Percentiles rank a stretch among this genome's conserved stretches.
These are phyloP conservation scores for Ariolimax columbianus DNA, from an alignment of 2,888 invertebrate species.

Conservation along the genomic window DNA sequence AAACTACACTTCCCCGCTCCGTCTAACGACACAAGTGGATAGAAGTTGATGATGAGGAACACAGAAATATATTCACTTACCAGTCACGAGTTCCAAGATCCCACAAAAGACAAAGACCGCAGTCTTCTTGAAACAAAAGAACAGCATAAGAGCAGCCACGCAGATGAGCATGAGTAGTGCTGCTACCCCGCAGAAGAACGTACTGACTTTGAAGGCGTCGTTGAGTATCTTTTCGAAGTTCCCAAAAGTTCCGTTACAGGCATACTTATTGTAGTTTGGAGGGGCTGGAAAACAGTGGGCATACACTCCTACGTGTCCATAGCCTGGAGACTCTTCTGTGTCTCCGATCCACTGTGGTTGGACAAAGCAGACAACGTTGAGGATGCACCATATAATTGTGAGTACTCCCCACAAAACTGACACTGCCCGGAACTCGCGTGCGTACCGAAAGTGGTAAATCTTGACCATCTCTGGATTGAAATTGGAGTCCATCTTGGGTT, in stretches of 20 bases:
- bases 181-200: constrained; percentile 91
- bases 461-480: constrained; percentile 70
- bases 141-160: constrained; percentile 91
- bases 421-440: constrained; percentile 84
- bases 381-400: constrained; percentile 97
- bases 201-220: constrained; percentile 90
- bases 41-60: no score
- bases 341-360: constrained; percentile 85
- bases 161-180: constrained; percentile 90
- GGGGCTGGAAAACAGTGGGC: constrained; percentile 84
- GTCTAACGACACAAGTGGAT: no score
- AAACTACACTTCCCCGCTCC: no score
- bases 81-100: constrained; percentile 95
- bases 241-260: constrained; percentile 87
- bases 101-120: constrained; percentile 95
- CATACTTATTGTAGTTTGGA: constrained; percentile 59
- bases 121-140: constrained; percentile 95
- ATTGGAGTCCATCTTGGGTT: constrained; percentile 58
- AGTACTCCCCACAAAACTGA: constrained; percentile 98
- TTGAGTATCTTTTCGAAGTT: constrained; percentile 88
- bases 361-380: constrained; percentile 94
- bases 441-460: constrained; percentile 76
- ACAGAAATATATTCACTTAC: constrained; percentile 82
- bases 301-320: constrained; percentile 95
- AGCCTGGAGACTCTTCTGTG: constrained; percentile 81